Conservation (phyloP, 2,888 invertebrate species). For the Lasioglossum morio region DNA sequence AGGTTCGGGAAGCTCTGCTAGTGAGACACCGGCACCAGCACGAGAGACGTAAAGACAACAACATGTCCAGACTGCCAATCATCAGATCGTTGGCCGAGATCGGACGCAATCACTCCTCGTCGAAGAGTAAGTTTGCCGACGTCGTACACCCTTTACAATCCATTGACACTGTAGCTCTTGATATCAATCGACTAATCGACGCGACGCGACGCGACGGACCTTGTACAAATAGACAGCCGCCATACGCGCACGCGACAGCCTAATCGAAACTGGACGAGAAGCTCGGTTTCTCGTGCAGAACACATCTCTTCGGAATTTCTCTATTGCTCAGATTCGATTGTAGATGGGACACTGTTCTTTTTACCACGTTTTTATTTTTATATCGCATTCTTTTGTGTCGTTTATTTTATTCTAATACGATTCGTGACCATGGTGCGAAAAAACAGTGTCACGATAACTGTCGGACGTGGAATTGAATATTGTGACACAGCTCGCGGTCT, state of each 20-base stretch:
- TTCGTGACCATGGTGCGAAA: background rate
- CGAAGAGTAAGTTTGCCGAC: slow-evolving; percentile 93
- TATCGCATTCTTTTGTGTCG: background rate
- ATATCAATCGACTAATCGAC: background rate
- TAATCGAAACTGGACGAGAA: background rate
- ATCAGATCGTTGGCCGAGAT: slow-evolving; percentile 98
- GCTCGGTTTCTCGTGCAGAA: background rate
- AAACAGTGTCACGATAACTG: background rate
- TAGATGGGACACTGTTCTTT: background rate
- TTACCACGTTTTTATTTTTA: background rate
- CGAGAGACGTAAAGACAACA: slow-evolving; percentile 90
- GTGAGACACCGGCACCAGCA: slow-evolving; percentile 97
- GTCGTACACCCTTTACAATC: background rate
- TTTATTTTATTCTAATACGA: background rate
- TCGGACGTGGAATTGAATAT: background rate
- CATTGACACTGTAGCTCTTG: background rate
- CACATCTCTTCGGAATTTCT: background rate
- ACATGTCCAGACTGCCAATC: slow-evolving; percentile 93
- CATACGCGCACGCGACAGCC: background rate
- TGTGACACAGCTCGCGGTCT: background rate
- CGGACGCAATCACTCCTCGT: slow-evolving; percentile 96
- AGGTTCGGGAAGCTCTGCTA: slow-evolving; percentile 92
- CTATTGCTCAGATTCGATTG: background rate
- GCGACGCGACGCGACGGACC: background rate
- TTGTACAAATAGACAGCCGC: background rate